Percentiles rank a stretch among this genome's conserved stretches.
phyloP scores from a whole-genome alignment of 2,113 vertebrate species.

The Microcebus jonahi region DNA sequence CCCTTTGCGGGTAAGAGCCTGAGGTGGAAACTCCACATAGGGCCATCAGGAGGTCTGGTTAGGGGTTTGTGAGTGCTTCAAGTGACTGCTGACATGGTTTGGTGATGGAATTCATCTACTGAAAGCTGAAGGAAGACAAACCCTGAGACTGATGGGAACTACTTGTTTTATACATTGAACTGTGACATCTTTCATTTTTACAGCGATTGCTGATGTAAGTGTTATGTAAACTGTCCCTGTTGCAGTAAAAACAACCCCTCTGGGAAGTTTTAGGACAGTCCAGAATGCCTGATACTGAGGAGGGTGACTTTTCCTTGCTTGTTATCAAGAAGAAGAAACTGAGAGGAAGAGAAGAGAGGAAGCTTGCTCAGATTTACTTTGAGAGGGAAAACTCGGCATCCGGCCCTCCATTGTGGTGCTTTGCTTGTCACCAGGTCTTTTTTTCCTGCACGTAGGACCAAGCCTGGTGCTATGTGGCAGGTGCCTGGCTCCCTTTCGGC shows the following conservation, averaged over 20 bases:
- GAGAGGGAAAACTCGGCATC: neutral
- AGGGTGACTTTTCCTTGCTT: neutral
- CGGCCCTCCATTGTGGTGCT: neutral
- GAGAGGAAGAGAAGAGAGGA: neutral
- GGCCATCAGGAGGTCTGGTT: conserved; percentile 16
- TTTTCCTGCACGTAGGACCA: neutral
- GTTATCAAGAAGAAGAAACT: neutral
- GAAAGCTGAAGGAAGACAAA: conserved; percentile 39
- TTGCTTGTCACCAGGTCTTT: neutral
- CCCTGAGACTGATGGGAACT: conserved; percentile 19
- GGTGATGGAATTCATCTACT: conserved; percentile 25
- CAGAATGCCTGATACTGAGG: neutral
- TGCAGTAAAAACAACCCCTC: neutral
- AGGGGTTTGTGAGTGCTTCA: conserved; percentile 39
- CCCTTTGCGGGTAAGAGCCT: conserved; percentile 12
- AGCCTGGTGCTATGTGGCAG: neutral
- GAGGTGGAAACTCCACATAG: conserved; percentile 65
- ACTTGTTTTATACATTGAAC: conserved; percentile 45
- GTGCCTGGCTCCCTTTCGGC: neutral
- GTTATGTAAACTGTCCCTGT: neutral
- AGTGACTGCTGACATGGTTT: conserved; percentile 34
- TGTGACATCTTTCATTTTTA: conserved; percentile 60
- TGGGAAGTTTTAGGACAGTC: neutral
- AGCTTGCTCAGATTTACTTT: neutral
- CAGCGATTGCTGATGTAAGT: neutral